Percentiles rank a stretch among this genome's conserved stretches.
Evolutionary conservation across 2,888 invertebrate species (phyloP).

Genomic region (Villa cingulata): DNA sequence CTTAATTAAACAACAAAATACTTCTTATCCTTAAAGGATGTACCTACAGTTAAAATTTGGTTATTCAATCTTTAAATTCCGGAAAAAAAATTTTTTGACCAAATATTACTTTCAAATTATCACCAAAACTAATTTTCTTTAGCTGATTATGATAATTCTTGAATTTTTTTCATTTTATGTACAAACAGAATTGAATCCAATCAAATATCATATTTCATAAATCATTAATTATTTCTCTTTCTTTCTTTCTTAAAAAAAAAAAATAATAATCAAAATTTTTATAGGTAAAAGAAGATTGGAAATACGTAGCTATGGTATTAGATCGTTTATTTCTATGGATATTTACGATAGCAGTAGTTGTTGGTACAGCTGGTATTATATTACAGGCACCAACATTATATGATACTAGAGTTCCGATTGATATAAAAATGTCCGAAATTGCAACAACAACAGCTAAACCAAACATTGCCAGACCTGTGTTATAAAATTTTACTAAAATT

Average conservation of each 20-base stretch:
- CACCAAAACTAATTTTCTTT: too few species aligned
- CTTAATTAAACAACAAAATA: too few species aligned
- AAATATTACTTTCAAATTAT: too few species aligned
- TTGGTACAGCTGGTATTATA: conserved; percentile 88
- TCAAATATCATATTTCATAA: too few species aligned
- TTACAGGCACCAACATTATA: conserved; percentile 89
- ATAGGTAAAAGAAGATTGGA: conserved; percentile 95
- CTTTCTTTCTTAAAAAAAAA: conserved; percentile 3
- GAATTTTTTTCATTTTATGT: too few species aligned
- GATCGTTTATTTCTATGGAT: conserved; percentile 95
- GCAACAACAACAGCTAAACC: conserved; percentile 81
- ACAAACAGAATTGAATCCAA: too few species aligned
- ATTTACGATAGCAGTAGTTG: conserved; percentile 87
- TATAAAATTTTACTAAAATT: conserved; percentile 24
- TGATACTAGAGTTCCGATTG: conserved; percentile 79
- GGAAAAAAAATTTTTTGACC: too few species aligned
- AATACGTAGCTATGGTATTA: conserved; percentile 95
- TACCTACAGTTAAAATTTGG: too few species aligned
- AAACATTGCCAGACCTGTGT: conserved; percentile 38
- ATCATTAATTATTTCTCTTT: not conserved
- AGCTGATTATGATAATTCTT: too few species aligned
- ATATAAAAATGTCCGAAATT: conserved; percentile 77
- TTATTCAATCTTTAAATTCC: too few species aligned
- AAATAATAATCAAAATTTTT: too few species aligned
- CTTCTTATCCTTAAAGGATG: too few species aligned